Base-by-base conservation (phyloP, 2,113 vertebrate species). In the Rhipidura dahli region DNA sequence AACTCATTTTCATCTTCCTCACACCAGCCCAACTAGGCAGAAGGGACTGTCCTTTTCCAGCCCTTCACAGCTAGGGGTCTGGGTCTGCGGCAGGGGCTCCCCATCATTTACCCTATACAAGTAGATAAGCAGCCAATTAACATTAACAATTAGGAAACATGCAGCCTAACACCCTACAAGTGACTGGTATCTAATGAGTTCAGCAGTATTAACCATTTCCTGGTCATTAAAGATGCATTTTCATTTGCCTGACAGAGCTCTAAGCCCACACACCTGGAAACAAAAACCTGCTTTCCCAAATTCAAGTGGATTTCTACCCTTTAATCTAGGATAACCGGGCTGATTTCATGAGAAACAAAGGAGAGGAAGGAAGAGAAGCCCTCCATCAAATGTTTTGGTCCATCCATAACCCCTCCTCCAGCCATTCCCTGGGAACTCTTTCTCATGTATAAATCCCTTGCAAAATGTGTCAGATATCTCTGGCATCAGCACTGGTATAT, bases 211-310 rank as follows among this genome's bases (percentile, higher is more conserved):
- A 94, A 83, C 71, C 18, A 40, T 35, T 80, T 83, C 39, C 82
- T 54, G 30, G 35, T 28, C 35, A 39, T 9, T 64, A 53, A 53
- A 78, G 14, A 23, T 40, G 31, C 17, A 39, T 59, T 86, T 59
- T 33, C 33, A 16, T 54, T 70, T 69, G 26, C 19, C 39, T 45
- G 50, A 50, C 26, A 57, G 40, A 75, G 39, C 17, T 63, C 45
- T 35, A 13, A 3, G 9, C 23, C 44, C 53, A 27, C 10, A 4
- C 0, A 0, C 4, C 40, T 45, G 31, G 15, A 61, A 77, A 83
- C 21, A 83, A 42, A 84, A 70, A 54, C 11, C 4, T 8, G 21
- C 16, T 15, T 2, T 2, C 22, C 28, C 28, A 56, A 68, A 81
- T 33, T 20, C 20, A 57, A 79, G 45, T 5, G 0, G 13, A 64